phyloP scores from a whole-genome alignment of 2,888 invertebrate species.

The Drosophila stalkeri region DNA sequence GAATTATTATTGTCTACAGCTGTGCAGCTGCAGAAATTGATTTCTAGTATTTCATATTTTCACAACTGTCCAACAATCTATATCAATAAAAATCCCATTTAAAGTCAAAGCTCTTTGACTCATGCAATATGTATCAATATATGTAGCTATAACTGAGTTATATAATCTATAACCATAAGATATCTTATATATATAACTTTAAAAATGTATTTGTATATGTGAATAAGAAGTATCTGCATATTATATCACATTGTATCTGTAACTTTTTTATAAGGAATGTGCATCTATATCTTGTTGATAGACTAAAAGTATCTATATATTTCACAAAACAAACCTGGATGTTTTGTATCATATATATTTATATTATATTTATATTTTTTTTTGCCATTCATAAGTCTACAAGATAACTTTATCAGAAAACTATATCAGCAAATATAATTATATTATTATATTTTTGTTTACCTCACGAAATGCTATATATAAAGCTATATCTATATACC shows the following conservation, averaged over 20 bases:
- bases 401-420: too few relatives aligned
- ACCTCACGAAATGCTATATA: too few relatives aligned
- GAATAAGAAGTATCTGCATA: neutral
- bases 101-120: neutral
- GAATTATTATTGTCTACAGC: neutral
- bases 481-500: too few relatives aligned
- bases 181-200: too few relatives aligned
- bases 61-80: conserved; percentile 26
- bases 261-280: neutral
- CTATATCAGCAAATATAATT: too few relatives aligned
- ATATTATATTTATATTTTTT: too few relatives aligned
- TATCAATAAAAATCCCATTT: conserved; percentile 8
- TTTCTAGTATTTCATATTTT: neutral
- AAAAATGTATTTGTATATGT: neutral
- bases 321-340: too few relatives aligned
- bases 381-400: too few relatives aligned
- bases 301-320: neutral
- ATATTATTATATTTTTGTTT: too few relatives aligned
- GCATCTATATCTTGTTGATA: neutral
- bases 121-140: neutral
- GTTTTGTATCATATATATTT: too few relatives aligned
- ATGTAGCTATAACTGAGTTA: neutral
- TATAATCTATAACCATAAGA: too few relatives aligned
- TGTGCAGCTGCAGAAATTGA: conserved; percentile 10
- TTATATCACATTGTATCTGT: neutral